A percentile compares a stretch with the other conserved stretches of the same genome.
phyloP scores from a whole-genome alignment of 2,797 vertebrate genomes.

The Thripadectes ignobilis region DNA sequence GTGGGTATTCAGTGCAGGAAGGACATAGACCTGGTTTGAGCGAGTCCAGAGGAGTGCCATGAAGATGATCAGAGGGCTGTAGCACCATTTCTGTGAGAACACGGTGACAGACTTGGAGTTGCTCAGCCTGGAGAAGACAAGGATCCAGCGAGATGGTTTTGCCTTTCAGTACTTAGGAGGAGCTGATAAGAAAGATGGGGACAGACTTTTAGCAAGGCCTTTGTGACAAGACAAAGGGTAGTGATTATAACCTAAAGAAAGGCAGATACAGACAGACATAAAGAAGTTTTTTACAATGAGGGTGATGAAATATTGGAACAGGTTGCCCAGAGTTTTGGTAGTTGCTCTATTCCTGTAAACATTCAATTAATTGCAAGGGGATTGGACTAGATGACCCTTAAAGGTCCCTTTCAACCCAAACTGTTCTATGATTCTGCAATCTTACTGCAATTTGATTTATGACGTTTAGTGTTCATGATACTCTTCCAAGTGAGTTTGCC shows the following conservation, averaged over 20 bases:
- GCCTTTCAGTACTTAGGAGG: background rate
- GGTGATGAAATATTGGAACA: background rate
- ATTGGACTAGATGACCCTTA: background rate
- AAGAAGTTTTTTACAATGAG: background rate
- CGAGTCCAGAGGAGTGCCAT: fast-evolving
- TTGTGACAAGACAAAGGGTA: background rate
- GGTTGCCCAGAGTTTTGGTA: background rate
- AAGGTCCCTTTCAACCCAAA: background rate
- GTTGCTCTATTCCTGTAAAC: background rate
- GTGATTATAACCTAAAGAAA: background rate
- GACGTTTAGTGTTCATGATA: background rate
- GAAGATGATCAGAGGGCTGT: background rate
- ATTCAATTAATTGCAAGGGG: background rate
- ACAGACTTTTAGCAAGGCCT: background rate
- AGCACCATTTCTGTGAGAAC: background rate
- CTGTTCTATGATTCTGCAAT: background rate
- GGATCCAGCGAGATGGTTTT: no score
- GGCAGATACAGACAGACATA: background rate
- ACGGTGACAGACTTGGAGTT: no score
- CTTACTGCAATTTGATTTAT: fast-evolving
- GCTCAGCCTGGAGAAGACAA: background rate
- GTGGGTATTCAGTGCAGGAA: no score
- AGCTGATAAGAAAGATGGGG: background rate
- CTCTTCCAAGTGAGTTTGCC: background rate
- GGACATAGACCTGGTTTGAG: background rate